Percentiles rank a stretch among this genome's conserved stretches.
phyloP scores from a whole-genome alignment of 2,797 vertebrate species.

The Pantherophis alleghaniensis region DNA sequence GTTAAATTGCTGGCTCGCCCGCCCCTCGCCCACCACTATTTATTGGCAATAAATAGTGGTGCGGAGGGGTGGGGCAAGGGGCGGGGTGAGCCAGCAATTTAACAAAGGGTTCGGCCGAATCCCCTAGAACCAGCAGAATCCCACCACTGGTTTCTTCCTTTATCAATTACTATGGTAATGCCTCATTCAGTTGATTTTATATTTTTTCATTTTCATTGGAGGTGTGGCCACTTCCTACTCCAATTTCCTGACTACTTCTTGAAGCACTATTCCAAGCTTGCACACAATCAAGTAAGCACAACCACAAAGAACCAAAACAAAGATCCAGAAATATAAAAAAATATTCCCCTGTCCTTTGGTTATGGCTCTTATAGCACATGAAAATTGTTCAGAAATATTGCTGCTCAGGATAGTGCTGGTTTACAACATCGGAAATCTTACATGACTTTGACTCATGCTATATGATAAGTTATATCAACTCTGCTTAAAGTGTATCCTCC shows the following conservation, averaged over 20 bases:
- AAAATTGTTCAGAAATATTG: not conserved
- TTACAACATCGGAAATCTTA: not conserved
- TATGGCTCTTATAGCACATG: not conserved
- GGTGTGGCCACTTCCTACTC: not conserved
- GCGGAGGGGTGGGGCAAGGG: no score
- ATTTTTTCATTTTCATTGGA: not conserved
- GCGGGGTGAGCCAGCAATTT: no score
- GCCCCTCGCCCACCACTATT: no score
- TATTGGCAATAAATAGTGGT: no score
- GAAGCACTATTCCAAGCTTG: not conserved
- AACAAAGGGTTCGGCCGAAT: no score
- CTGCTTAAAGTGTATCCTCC: not conserved
- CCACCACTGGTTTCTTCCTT: not conserved
- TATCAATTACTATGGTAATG: not conserved
- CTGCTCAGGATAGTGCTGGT: not conserved
- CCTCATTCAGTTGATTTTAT: not conserved
- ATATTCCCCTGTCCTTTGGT: not conserved
- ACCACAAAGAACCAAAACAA: not conserved
- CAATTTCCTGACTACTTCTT: not conserved
- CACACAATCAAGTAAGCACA: not conserved
- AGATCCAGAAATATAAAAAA: not conserved
- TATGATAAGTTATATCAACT: not conserved
- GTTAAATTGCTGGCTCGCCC: no score
- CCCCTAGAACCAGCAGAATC: no score
- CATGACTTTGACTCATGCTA: not conserved